phyloP scores from a whole-genome alignment of 2,113 vertebrate species.

The Notothenia rossii region DNA sequence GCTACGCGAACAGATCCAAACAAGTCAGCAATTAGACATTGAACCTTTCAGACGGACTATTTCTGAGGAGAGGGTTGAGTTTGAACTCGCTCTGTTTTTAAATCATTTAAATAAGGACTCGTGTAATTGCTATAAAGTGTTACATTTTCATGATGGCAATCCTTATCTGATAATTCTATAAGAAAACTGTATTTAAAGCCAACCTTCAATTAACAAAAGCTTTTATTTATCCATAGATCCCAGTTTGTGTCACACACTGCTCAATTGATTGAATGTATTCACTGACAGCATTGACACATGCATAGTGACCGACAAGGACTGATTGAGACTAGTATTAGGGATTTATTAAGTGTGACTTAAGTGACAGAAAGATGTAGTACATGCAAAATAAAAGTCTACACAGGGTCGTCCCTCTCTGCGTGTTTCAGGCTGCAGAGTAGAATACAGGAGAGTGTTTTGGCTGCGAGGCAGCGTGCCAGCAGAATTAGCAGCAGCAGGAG shows the following conservation, averaged over 20 bases:
- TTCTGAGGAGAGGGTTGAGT: slow-evolving; percentile 35
- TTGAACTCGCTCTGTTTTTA: slow-evolving; percentile 37
- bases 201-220: too few relatives aligned
- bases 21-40: slow-evolving; percentile 48
- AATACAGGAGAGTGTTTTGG: slow-evolving; percentile 42
- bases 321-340: background rate
- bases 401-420: background rate
- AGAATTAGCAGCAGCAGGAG: slow-evolving; percentile 62
- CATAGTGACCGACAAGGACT: background rate
- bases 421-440: background rate
- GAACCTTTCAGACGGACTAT: slow-evolving; percentile 42
- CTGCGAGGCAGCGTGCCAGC: slow-evolving; percentile 52
- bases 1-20: background rate
- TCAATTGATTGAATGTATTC: background rate
- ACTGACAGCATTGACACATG: background rate
- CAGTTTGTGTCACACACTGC: background rate
- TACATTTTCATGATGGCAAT: background rate
- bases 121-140: too few relatives aligned
- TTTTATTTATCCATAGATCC: background rate
- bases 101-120: background rate
- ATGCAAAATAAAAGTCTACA: background rate
- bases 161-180: background rate
- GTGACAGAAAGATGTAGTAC: background rate
- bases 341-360: slow-evolving; percentile 34
- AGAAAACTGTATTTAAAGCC: background rate